Evolutionary conservation across 2,888 invertebrate genomes (phyloP).

Genomic region (Trichopoda pennipes): DNA sequence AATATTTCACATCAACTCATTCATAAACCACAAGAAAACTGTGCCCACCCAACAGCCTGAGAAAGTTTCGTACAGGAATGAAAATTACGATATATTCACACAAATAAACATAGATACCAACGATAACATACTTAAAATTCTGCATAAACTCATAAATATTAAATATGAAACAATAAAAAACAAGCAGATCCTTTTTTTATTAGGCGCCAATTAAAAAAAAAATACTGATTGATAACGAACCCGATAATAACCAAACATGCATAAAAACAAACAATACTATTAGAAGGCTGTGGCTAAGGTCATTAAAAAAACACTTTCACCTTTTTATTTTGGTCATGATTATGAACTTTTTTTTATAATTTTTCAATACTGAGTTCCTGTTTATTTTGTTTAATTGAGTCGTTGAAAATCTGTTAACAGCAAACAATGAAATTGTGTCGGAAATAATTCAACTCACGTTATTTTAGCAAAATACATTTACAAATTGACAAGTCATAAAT

Average conservation of each 20-base stretch:
- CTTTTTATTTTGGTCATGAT: constrained; percentile 41
- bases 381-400: neutral
- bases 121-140: constrained; percentile 70
- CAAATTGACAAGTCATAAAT: constrained; percentile 59
- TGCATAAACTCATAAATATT: constrained; percentile 79
- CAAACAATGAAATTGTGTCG: constrained; percentile 52
- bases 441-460: constrained; percentile 64
- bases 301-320: constrained; percentile 63
- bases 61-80: constrained; percentile 48
- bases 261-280: neutral
- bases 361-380: constrained; percentile 12
- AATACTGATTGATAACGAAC: constrained; percentile 55
- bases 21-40: constrained; percentile 49
- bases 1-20: constrained; percentile 59
- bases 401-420: constrained; percentile 13
- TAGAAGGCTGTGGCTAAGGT: constrained; percentile 8
- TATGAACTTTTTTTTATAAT: constrained; percentile 31
- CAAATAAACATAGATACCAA: constrained; percentile 35
- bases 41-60: constrained; percentile 63
- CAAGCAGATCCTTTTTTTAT: constrained; percentile 24
- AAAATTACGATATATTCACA: constrained; percentile 60
- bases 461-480: constrained; percentile 50
- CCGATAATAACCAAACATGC: constrained; percentile 13
- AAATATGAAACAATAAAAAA: constrained; percentile 65
- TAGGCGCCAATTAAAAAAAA: constrained; percentile 61